Conservation (phyloP, 2,888 invertebrate genomes). For the Galerucella calmariensis region DNA sequence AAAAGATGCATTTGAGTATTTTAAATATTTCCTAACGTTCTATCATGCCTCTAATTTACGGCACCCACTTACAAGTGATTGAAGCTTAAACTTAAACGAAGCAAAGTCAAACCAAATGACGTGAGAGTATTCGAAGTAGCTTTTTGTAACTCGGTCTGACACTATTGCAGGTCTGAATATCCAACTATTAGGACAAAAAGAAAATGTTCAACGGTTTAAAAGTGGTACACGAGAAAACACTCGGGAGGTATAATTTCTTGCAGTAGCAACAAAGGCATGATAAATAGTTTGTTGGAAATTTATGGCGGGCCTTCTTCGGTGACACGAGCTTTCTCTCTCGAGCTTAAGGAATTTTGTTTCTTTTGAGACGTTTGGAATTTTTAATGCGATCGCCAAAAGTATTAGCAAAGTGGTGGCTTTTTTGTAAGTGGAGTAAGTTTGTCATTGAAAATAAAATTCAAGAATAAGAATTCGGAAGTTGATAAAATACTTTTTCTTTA, state of each 20-base stretch:
- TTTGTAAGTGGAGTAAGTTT: background rate
- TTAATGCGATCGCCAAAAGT: constrained; percentile 24
- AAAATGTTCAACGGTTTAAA: constrained; percentile 43
- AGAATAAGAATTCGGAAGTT: background rate
- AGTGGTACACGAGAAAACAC: constrained; percentile 52
- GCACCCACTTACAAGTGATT: too few species aligned
- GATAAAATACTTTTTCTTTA: background rate
- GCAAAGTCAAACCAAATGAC: constrained; percentile 3
- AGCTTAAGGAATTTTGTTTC: constrained; percentile 31
- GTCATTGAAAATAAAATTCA: background rate
- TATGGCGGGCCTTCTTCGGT: constrained; percentile 44
- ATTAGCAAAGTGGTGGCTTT: background rate
- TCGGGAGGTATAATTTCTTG: constrained; percentile 49
- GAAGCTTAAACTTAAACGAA: constrained; percentile 1
- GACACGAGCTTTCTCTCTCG: constrained; percentile 29
- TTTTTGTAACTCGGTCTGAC: constrained; percentile 34
- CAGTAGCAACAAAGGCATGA: constrained; percentile 49
- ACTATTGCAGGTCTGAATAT: constrained; percentile 43
- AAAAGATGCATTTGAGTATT: too few species aligned
- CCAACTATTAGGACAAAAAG: constrained; percentile 38
- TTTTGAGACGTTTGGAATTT: constrained; percentile 29
- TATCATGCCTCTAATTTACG: too few species aligned
- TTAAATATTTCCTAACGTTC: too few species aligned
- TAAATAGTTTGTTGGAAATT: constrained; percentile 48
- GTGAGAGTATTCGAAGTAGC: constrained; percentile 6